Evolutionary conservation across 1,140 invertebrate species (phyloP).

Genomic region (Lysiphlebus fabarum): DNA sequence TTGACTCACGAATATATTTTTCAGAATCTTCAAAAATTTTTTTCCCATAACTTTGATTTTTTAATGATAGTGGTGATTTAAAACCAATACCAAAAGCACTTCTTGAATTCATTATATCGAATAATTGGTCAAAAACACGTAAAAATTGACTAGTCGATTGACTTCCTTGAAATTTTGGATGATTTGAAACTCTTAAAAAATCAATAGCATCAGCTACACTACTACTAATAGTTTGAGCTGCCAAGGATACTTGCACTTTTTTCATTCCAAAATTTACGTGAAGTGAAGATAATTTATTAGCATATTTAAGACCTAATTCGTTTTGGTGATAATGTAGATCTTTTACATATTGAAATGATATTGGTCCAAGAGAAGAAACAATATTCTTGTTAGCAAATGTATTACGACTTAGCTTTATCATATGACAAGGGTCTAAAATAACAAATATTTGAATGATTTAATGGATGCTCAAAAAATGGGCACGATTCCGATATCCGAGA

Average conservation of each 20-base stretch:
- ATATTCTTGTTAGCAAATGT: background rate
- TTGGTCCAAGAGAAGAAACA: background rate
- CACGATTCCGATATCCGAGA: too few relatives aligned
- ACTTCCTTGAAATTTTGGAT: background rate
- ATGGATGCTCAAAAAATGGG: too few relatives aligned
- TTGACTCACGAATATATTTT: conserved; percentile 17
- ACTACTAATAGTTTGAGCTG: conserved; percentile 15
- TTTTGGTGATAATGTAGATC: background rate
- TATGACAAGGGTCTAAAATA: background rate
- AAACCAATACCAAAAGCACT: conserved; percentile 12
- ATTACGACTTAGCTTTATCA: background rate
- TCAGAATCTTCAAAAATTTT: conserved; percentile 11
- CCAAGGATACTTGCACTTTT: background rate
- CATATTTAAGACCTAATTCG: background rate
- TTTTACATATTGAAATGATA: background rate
- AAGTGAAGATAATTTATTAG: background rate
- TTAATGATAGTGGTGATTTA: conserved; percentile 20
- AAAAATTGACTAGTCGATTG: background rate
- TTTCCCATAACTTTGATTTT: conserved; percentile 12
- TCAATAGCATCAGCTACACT: conserved; percentile 23
- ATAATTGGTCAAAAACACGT: background rate
- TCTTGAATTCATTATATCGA: conserved; percentile 1
- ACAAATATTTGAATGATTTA: too few relatives aligned
- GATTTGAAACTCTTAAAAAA: conserved; percentile 8
- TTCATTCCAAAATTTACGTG: background rate